Percentiles rank a stretch among this genome's conserved stretches.
These are phyloP conservation scores for Druon quercuslanigerum DNA, from an alignment of 1,140 invertebrate species.

Conservation along the genomic window DNA sequence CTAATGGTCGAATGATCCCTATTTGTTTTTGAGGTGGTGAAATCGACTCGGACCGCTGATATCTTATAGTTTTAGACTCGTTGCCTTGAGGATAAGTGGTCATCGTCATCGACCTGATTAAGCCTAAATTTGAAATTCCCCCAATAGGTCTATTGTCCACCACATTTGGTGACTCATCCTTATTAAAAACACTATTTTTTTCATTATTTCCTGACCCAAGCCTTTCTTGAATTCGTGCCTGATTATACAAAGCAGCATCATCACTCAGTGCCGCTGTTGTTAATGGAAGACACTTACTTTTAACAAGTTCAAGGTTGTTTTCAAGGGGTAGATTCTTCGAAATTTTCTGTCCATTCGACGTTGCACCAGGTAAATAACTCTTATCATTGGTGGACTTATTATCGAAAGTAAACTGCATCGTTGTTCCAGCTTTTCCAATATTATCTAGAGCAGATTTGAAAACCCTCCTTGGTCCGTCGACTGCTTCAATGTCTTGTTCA, in stretches of 20 bases:
- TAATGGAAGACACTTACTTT: background rate
- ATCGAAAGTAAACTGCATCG: slow-evolving; percentile 79
- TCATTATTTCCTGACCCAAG: slow-evolving; percentile 35
- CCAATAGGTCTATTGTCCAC: slow-evolving; percentile 60
- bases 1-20: slow-evolving; percentile 79
- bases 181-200: slow-evolving; percentile 31
- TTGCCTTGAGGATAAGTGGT: slow-evolving; percentile 59
- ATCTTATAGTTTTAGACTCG: slow-evolving; percentile 65
- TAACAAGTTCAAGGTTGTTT: background rate
- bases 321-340: background rate
- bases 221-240: slow-evolving; percentile 46
- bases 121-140: slow-evolving; percentile 61
- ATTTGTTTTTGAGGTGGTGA: slow-evolving; percentile 76
- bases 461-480: slow-evolving; percentile 72
- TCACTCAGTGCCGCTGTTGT: background rate
- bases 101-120: slow-evolving; percentile 59
- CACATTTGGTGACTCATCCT: slow-evolving; percentile 46
- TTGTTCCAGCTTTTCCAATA: slow-evolving; percentile 81
- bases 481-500: slow-evolving; percentile 57
- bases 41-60: slow-evolving; percentile 61
- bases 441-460: slow-evolving; percentile 80
- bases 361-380: slow-evolving; percentile 75
- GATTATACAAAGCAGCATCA: background rate
- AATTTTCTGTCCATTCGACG: slow-evolving; percentile 62
- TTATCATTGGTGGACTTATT: slow-evolving; percentile 56